These are phyloP conservation scores for Ceratina japonica DNA, from an alignment of 1,140 invertebrate species.

Conservation along the genomic window DNA sequence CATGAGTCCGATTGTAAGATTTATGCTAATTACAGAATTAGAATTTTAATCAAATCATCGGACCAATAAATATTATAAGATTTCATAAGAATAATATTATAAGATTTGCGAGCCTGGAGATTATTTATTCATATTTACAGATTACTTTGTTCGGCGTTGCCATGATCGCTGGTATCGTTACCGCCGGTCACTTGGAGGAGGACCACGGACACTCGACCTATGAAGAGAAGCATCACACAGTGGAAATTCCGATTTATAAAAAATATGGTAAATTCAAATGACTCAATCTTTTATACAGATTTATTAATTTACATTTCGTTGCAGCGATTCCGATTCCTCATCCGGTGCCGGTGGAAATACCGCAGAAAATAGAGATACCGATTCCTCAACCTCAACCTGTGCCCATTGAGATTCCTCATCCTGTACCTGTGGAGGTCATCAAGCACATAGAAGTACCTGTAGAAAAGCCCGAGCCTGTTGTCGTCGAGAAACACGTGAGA, in stretches of 20 bases:
- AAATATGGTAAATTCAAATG: conserved; percentile 79
- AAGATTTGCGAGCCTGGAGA: not conserved
- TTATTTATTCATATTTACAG: conserved; percentile 57
- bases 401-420: conserved; percentile 85
- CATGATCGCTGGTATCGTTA: conserved; percentile 45
- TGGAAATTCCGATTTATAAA: conserved; percentile 86
- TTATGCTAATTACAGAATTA: not conserved
- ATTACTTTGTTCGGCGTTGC: conserved; percentile 60
- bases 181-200: conserved; percentile 62
- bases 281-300: not conserved
- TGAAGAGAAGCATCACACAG: conserved; percentile 81
- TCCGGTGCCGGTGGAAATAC: conserved; percentile 86
- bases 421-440: conserved; percentile 86
- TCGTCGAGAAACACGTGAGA: conserved; percentile 84
- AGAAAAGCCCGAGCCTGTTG: conserved; percentile 87
- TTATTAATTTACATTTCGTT: conserved; percentile 36
- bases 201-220: conserved; percentile 68
- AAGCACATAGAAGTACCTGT: conserved; percentile 83
- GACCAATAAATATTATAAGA: too few species aligned
- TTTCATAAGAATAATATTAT: too few species aligned
- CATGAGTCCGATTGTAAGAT: conserved; percentile 74
- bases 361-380: conserved; percentile 86
- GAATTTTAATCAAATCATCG: too few species aligned
- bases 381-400: conserved; percentile 88
- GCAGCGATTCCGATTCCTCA: conserved; percentile 87